phyloP scores from a whole-genome alignment of 2,113 vertebrate genomes.

The Pteronura brasiliensis region DNA sequence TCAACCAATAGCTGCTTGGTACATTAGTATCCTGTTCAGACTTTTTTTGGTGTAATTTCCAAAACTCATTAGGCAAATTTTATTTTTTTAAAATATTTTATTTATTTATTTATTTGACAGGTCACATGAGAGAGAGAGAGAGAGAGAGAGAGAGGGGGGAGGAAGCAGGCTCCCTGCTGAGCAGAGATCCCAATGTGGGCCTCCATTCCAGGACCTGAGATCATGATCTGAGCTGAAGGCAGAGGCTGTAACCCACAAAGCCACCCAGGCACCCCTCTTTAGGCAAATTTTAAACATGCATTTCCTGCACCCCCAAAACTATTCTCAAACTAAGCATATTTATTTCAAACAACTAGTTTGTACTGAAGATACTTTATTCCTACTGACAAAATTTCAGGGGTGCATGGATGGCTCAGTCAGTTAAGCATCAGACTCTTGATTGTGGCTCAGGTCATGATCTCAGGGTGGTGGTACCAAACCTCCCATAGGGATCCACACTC shows the following conservation, averaged over 20 bases:
- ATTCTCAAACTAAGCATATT: neutral
- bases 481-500: neutral
- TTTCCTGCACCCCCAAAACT: neutral
- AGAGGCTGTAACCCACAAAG: too few species aligned
- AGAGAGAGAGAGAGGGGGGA: too few species aligned
- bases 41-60: neutral
- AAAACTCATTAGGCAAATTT: neutral
- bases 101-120: too few species aligned
- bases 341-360: neutral
- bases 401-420: neutral
- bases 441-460: neutral
- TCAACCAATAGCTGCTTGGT: neutral
- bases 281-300: neutral
- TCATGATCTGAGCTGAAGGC: too few species aligned
- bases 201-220: too few species aligned
- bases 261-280: too few species aligned
- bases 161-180: too few species aligned
- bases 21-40: neutral
- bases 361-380: neutral
- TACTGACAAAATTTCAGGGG: neutral
- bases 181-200: rapidly evolving
- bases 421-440: neutral
- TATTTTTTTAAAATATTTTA: neutral
- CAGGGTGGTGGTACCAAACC: neutral
- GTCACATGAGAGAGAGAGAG: too few species aligned